Evolutionary conservation across 2,888 invertebrate genomes (phyloP), one percentile per base, ranked within the genome.

Genomic region (Hypena proboscidalis): DNA sequence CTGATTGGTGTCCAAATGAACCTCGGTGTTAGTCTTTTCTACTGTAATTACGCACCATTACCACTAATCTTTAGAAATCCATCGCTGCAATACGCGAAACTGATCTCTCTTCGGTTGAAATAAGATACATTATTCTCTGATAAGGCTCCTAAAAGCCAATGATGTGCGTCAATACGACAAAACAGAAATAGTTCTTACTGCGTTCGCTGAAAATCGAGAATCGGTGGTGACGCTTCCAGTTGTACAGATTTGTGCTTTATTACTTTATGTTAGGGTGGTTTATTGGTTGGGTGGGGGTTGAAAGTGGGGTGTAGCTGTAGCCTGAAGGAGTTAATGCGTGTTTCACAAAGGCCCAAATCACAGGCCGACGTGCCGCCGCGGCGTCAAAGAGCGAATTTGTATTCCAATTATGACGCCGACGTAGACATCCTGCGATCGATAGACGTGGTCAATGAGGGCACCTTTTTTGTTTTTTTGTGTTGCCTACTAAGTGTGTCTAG

Each of bases 291-390:
- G n/a, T 25, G 9, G 34, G 39, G 32, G 51, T 44, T 43, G 68
- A 68, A 67, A 74, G 74, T 60, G 74, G 81, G 80, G 80, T 76
- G 76, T 78, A 70, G 80, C 77, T 67, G 60, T 79, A 77, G 80
- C 78, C 77, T 80, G 83, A 88, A 89, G 89, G 88, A 90, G 87
- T 87, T 89, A 88, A 89, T 88, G 88, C 87, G 89, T 88, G 88
- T 74, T 79, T 81, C 87, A 90, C 90, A 90, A 90, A 90, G 88
- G 89, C 79, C 87, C 83, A 90, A 90, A 90, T 90, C 90, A 90
- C 87, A 84, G 84, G 83, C 83, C 83, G 83, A 74, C 76, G 75
- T 75, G 83, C 76, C 77, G 71, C 77, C 78, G 71, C 67, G 74
- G 77, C 83, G 84, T 83, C 88, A 86, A 86, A 88, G 84, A 84